Base-by-base conservation (phyloP, 92 coral and sea anemone species). In the Epizoanthus illoricatus region DNA sequence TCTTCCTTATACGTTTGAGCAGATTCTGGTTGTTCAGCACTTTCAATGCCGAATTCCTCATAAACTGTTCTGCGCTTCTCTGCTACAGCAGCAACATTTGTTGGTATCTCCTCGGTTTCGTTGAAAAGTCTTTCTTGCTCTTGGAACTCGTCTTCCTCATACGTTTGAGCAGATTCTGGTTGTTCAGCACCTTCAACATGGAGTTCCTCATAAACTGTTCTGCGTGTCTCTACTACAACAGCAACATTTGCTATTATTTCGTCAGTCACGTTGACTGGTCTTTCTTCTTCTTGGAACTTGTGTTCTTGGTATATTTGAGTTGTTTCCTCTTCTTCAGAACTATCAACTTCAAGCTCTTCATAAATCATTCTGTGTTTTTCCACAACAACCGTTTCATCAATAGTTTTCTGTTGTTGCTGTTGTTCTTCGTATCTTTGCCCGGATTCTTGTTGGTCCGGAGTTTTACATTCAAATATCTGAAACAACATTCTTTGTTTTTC, bases 381-480 rank as follows among this genome's bases (percentile, higher is more conserved):
- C 0, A 79, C 66, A 36, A 71, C 89, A 15, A 85, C 89, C 23
- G 89, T 2, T 12, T 40, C 18, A 5, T 52, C 73, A 12, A 28
- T 28, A 28, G 36, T 28, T 28, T 28, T 28, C 36, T 75, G 56
- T 24, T 61, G 13, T 10, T 81, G 61, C 19, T 65, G 89, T 24
- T 64, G 65, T 5, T 90, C 87, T 49, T 88, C 94, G 60, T 69
- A 88, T 47, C 62, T 84, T 10, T 80, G 74, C 7, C 85, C 89
- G 28, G 62, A 20, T 21, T 21, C 11, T 21, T 20, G 70, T 8
- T 20, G 70, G 40, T 65, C 17, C 40, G 17, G 28, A 65, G 28
- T 33, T 65, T 81, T 65, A 55, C 19, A 17, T 3, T 18, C 62
- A 36, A 69, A 65, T 16, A 21, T 65, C 36, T 28, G 2, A 28